These are phyloP conservation scores for Sebastiscus tertius DNA, from an alignment of 2,797 vertebrate genomes.

Conservation along the genomic window DNA sequence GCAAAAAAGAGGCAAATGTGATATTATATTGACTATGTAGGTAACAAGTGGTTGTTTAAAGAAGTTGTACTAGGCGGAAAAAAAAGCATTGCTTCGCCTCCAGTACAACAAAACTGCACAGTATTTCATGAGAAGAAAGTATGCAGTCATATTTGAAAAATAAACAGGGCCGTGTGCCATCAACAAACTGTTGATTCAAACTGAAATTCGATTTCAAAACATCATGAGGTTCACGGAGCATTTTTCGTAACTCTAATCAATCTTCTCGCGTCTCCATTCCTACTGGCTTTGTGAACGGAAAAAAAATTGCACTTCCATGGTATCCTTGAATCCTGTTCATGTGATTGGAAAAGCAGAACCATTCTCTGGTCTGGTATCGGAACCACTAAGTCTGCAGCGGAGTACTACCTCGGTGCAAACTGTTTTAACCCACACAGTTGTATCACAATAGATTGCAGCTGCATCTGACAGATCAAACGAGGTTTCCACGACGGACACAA, in stretches of 20 bases:
- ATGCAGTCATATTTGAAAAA: conserved; percentile 36
- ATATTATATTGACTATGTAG: conserved; percentile 46
- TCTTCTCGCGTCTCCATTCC: conserved; percentile 46
- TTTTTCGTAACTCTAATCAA: conserved; percentile 58
- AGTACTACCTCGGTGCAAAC: conserved; percentile 49
- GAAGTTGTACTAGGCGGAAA: not conserved
- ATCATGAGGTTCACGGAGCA: conserved; percentile 14
- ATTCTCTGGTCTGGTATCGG: conserved; percentile 42
- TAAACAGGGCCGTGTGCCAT: conserved; percentile 30
- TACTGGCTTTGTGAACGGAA: conserved; percentile 56
- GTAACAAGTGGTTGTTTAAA: conserved; percentile 43
- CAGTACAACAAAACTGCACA: conserved; percentile 12
- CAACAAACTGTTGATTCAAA: conserved; percentile 33
- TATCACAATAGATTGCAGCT: conserved; percentile 56
- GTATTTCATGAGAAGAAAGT: conserved; percentile 29
- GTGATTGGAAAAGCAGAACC: conserved; percentile 68
- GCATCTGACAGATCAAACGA: conserved; percentile 53
- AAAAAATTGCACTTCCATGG: conserved; percentile 48
- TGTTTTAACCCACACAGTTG: conserved; percentile 39
- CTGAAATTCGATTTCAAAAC: conserved; percentile 28
- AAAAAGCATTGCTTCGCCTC: conserved; percentile 6
- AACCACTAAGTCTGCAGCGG: conserved; percentile 49
- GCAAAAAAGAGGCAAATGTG: conserved; percentile 54
- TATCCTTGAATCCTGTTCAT: conserved; percentile 48
- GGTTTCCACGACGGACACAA: conserved; percentile 31